Conservation (phyloP, 1,140 invertebrate species). For the Hyphantria cunea region DNA sequence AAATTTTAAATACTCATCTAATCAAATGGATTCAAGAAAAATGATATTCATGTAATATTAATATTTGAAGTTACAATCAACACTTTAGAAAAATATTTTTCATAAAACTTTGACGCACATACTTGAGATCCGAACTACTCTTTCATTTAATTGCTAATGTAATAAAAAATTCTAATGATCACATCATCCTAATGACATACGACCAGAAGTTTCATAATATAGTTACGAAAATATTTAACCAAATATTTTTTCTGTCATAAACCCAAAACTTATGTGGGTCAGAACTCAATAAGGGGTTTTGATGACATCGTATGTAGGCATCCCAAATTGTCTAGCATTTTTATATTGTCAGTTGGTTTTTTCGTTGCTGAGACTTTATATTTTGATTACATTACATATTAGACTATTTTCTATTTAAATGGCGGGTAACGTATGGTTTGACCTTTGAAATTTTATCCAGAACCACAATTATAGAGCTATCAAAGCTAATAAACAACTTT, state of each 20-base stretch:
- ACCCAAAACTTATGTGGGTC: background rate
- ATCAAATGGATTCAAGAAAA: no score
- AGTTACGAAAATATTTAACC: conserved; percentile 7
- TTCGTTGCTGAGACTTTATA: background rate
- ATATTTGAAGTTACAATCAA: no score
- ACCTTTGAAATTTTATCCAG: conserved; percentile 19
- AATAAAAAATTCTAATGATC: conserved; percentile 8
- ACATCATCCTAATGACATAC: background rate
- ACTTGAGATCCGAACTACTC: background rate
- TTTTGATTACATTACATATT: conserved; percentile 11
- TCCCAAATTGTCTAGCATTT: background rate
- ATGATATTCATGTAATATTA: no score
- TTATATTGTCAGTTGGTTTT: background rate
- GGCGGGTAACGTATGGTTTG: background rate
- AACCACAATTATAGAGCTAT: conserved; percentile 16
- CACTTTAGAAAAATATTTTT: no score
- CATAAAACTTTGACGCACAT: background rate
- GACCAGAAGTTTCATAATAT: conserved; percentile 6
- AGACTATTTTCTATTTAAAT: conserved; percentile 14
- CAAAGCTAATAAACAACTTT: conserved; percentile 9
- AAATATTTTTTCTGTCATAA: conserved; percentile 21
- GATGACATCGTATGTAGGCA: conserved; percentile 4
- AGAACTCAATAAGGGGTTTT: conserved; percentile 11
- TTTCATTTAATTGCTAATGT: conserved; percentile 3
- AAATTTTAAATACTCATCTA: no score